These are phyloP conservation scores for Scaeva pyrastri DNA, from an alignment of 2,888 invertebrate genomes.

Conservation along the genomic window DNA sequence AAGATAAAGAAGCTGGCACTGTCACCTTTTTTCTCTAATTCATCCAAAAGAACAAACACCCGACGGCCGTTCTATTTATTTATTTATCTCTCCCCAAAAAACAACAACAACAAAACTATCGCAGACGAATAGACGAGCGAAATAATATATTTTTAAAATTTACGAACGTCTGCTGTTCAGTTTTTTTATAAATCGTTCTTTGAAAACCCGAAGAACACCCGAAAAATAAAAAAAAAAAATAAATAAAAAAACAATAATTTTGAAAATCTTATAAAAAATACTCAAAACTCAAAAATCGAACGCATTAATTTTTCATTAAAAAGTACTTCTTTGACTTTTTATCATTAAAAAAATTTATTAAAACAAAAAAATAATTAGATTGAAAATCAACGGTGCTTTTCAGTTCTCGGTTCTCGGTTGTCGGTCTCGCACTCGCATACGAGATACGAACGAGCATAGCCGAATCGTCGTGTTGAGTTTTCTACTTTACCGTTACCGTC, in stretches of 20 bases:
- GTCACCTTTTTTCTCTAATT: conserved; percentile 29
- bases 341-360: conserved; percentile 55
- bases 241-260: conserved; percentile 20
- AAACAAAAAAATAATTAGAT: conserved; percentile 60
- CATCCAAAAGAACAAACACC: conserved; percentile 41
- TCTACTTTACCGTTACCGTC: conserved; percentile 74
- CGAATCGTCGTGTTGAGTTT: conserved; percentile 72
- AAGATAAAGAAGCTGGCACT: conserved; percentile 63
- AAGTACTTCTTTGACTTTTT: conserved; percentile 43
- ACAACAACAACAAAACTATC: conserved; percentile 62
- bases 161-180: conserved; percentile 48
- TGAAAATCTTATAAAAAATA: conserved; percentile 26
- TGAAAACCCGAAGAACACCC: conserved; percentile 22
- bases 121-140: conserved; percentile 63
- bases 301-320: conserved; percentile 37
- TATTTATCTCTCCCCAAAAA: conserved; percentile 45
- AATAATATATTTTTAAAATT: conserved; percentile 57
- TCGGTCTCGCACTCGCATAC: too few species aligned
- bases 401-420: too few species aligned
- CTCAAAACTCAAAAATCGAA: conserved; percentile 18
- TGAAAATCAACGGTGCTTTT: conserved; percentile 57
- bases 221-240: too few species aligned
- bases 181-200: conserved; percentile 30
- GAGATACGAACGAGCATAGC: too few species aligned
- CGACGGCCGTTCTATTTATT: conserved; percentile 72